phyloP scores from a whole-genome alignment of 37 sponge, comb jelly and placozoan genomes.

The Hormiphora californensis region DNA sequence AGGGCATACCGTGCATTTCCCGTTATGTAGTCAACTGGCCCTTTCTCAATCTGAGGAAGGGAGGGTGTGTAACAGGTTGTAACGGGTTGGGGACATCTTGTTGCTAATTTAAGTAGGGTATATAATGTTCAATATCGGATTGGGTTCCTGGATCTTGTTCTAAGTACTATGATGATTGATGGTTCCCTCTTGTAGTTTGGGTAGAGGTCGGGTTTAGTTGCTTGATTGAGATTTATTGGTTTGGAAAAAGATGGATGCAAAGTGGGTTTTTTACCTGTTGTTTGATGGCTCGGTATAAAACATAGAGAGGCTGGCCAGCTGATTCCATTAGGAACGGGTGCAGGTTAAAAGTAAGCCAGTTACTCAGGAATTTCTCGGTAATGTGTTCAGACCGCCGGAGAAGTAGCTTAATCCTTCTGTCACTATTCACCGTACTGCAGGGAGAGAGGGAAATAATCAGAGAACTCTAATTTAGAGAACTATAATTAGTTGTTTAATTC shows the following conservation, averaged over 20 bases:
- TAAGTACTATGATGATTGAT: too few relatives aligned
- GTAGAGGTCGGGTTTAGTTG: too few relatives aligned
- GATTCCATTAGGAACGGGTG: constrained; percentile 43
- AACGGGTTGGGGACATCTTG: too few relatives aligned
- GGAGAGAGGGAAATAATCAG: too few relatives aligned
- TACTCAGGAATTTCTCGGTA: constrained; percentile 48
- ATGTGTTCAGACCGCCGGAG: constrained; percentile 46
- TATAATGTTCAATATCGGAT: too few relatives aligned
- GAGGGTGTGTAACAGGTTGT: not conserved
- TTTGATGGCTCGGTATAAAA: constrained; percentile 44
- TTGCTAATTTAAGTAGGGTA: too few relatives aligned
- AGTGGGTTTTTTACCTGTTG: constrained; percentile 52
- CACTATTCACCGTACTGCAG: constrained; percentile 36
- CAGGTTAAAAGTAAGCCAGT: constrained; percentile 49
- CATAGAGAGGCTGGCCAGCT: constrained; percentile 48
- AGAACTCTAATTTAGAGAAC: too few relatives aligned
- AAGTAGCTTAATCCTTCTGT: constrained; percentile 19
- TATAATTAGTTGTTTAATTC: too few relatives aligned
- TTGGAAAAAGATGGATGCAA: too few relatives aligned
- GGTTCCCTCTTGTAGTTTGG: too few relatives aligned
- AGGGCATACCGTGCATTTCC: constrained; percentile 38
- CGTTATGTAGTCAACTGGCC: constrained; percentile 52
- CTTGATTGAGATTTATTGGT: too few relatives aligned
- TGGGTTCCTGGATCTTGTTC: too few relatives aligned
- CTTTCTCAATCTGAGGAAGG: constrained; percentile 30